Base-by-base conservation (phyloP, 2,113 vertebrate genomes). In the Pelodiscus sinensis region DNA sequence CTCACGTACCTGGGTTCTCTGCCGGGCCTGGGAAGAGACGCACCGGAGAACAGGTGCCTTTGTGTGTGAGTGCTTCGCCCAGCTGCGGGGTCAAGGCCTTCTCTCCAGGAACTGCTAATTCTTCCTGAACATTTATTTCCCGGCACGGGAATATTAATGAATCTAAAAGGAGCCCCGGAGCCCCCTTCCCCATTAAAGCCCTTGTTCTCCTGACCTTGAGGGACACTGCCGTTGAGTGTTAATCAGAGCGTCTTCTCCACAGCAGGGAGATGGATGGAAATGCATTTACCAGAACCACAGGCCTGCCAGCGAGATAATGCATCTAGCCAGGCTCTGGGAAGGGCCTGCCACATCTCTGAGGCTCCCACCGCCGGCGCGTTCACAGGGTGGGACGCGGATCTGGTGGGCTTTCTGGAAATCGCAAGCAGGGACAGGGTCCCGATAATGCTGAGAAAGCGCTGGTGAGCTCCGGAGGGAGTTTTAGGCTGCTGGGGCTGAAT, bases 211-310 rank as follows among this genome's bases (percentile, higher is more conserved):
- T 89, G 86, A 50, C 91, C 80, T 88, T 0, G 19, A 56, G 3
- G 57, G 80, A 90, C 71, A 2, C 82, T 90, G 62, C 0, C 0
- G 83, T 84, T 13, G 11, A 92, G 92, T 2, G 8, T 91, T 80
- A 87, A 50, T 82, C 22, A 2, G 86, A 80, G 75, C 52, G 85
- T 80, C 91, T 19, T 0, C 80, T 78, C 35, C 87, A 58, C 86
- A 60, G 75, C 2, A 0, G 83, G 87, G 55, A 91, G 88, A 81
- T 79, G 86, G 92, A 81, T 92, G 94, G 50, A 94, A 87, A 79
- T 84, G 92, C 83, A 52, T 84, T 82, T 79, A 88, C 84, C 82
- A 93, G 94, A 60, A 83, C 88, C 91, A 1, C 88, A 51, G 18
- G 1, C 0, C 88, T 56, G 79, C 77, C 44, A 44, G 44, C 44